Base-by-base conservation (phyloP, 2,113 vertebrate genomes). In the Caloenas nicobarica region DNA sequence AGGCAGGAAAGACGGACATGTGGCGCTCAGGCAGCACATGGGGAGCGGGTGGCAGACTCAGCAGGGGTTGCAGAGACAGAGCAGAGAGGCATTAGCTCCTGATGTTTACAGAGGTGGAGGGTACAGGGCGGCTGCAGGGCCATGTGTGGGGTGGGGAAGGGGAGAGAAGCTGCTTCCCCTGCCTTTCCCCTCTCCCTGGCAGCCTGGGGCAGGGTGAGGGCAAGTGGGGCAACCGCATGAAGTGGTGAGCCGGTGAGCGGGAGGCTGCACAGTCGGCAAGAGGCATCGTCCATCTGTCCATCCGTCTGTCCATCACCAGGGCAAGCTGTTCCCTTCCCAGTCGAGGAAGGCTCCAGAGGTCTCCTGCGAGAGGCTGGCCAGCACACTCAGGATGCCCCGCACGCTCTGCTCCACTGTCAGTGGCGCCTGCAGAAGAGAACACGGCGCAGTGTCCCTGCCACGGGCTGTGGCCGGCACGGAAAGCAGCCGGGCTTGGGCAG, bases 321-420 rank as follows among this genome's bases (percentile, higher is more conserved):
- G 96, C 86, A 98, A 86, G 29, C 42, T 64, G 29, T 91, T 97
- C 40, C 97, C 97, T 89, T 98, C 93, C 96, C 96, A 96, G 93
- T 97, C 88, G 3, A 98, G 86, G 70, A 97, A 96, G 31, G 93
- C 33, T 19, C 96, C 93, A 3, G 91, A 93, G 40, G 95, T 38
- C 29, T 95, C 86, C n/a, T 96, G 95, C 0, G 95, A 97, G 51
- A 98, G 94, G 31, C 86, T 69, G 44, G 82, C 71, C 62, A 98
- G 94, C 92, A 98, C 93, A 0, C 60, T 50, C 79, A 98, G 86
- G 81, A 97, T 93, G 42, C 97, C 97, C 13, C 9, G 31, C 50
- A 96, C 89, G 0, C 98, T 98, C 46, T 78, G 54, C 61, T 95
- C 91, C 33, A 95, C 92, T 1, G 8, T 84, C 81, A 98, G 26